A percentile compares a stretch with the other conserved stretches of the same genome.
Conservation (phyloP, 2,888 invertebrate genomes). For the Nephrotoma guestfalica region DNA sequence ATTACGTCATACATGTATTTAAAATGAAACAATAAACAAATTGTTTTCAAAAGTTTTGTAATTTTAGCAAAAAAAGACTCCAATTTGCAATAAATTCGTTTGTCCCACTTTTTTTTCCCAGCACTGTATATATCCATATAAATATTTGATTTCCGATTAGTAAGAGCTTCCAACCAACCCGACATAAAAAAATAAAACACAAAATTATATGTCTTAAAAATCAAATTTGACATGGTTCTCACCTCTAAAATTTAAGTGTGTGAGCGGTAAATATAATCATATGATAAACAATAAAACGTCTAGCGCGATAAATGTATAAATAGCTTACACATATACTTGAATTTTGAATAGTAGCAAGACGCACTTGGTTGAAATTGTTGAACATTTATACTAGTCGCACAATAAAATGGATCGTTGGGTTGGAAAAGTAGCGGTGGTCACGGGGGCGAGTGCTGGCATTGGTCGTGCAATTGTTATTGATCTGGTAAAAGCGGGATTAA, state of each 20-base stretch:
- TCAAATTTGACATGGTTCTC: neutral
- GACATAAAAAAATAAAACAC: no score
- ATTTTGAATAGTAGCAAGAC: neutral
- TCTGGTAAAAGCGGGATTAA: constrained; percentile 35
- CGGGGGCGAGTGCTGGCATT: constrained; percentile 48
- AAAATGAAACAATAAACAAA: no score
- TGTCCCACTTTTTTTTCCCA: no score
- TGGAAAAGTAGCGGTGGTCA: constrained; percentile 45
- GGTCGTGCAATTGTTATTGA: constrained; percentile 36
- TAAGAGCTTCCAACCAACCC: no score
- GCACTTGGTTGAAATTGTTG: neutral
- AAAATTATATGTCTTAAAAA: no score
- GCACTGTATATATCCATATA: no score
- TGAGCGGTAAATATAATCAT: no score
- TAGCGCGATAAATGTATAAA: neutral
- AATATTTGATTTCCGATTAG: no score
- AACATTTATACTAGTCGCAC: neutral
- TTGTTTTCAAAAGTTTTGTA: no score
- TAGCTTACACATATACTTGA: neutral
- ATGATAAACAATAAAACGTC: neutral
- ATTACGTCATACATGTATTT: no score
- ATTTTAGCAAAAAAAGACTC: no score
- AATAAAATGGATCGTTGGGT: constrained; percentile 40
- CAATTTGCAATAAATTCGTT: no score
- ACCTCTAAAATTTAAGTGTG: neutral